phyloP scores from a whole-genome alignment of 2,888 invertebrate species.

The Chouioia cunea region DNA sequence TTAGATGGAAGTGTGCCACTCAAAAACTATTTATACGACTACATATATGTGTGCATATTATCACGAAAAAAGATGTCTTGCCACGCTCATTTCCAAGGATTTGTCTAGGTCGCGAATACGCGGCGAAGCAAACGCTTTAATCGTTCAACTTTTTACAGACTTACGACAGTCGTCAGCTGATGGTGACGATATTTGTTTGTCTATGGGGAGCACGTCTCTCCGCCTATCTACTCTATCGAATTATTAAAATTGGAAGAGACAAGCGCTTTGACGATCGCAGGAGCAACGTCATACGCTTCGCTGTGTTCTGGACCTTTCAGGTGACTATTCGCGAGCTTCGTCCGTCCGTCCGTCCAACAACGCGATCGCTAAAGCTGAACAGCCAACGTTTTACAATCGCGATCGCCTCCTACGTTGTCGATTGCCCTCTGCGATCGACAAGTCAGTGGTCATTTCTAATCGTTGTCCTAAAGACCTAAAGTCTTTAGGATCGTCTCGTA shows the following conservation, averaged over 20 bases:
- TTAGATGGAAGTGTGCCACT: constrained; percentile 40
- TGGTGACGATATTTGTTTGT: constrained; percentile 90
- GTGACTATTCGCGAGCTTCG: constrained; percentile 68
- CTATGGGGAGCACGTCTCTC: constrained; percentile 90
- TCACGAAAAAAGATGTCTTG: too few species aligned
- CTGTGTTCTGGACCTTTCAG: constrained; percentile 94
- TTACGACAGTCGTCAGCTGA: constrained; percentile 89
- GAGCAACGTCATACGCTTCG: constrained; percentile 87
- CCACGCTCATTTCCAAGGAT: too few species aligned
- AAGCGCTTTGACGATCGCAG: constrained; percentile 91
- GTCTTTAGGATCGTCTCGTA: too few species aligned
- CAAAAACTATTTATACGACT: constrained; percentile 3
- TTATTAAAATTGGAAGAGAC: constrained; percentile 90
- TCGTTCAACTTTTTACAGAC: constrained; percentile 70
- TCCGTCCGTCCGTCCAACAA: background rate
- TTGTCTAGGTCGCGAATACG: too few species aligned
- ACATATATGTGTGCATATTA: too few species aligned
- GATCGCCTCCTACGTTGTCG: too few species aligned
- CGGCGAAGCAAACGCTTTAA: background rate
- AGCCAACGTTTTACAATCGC: too few species aligned
- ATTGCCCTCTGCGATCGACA: too few species aligned
- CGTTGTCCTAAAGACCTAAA: too few species aligned
- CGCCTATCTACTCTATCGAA: constrained; percentile 89
- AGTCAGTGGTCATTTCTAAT: too few species aligned
- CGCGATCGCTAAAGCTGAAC: too few species aligned